Evolutionary conservation across 1,140 invertebrate species (phyloP).

Genomic region (Tribolium madens): DNA sequence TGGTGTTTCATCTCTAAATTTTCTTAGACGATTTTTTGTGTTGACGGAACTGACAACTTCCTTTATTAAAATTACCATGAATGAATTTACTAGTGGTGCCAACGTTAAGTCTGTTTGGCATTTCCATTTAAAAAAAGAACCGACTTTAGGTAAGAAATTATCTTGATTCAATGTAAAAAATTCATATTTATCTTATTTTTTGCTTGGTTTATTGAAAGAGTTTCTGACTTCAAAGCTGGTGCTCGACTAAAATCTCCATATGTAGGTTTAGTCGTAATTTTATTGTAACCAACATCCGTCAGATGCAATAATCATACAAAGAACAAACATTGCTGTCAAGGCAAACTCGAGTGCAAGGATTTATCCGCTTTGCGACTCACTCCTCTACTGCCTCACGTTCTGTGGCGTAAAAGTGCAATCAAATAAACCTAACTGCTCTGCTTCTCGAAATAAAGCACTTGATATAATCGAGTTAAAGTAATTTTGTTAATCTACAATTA

Average conservation of each 20-base stretch:
- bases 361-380: background rate
- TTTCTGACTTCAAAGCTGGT: background rate
- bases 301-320: background rate
- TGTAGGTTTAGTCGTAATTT: background rate
- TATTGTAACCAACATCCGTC: background rate
- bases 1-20: too few relatives aligned
- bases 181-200: too few relatives aligned
- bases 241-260: background rate
- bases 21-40: too few relatives aligned
- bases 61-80: too few relatives aligned
- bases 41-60: too few relatives aligned
- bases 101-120: too few relatives aligned
- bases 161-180: background rate
- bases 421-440: background rate
- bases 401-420: background rate
- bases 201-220: background rate
- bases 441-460: too few relatives aligned
- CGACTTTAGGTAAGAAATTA: too few relatives aligned
- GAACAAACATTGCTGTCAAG: background rate
- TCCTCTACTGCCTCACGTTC: background rate
- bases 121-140: too few relatives aligned
- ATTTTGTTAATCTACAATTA: background rate
- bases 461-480: background rate
- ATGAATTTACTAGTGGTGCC: too few relatives aligned
- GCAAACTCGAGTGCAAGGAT: background rate